Evolutionary conservation across 2,888 invertebrate species (phyloP).

Genomic region (Abscondita cerata): DNA sequence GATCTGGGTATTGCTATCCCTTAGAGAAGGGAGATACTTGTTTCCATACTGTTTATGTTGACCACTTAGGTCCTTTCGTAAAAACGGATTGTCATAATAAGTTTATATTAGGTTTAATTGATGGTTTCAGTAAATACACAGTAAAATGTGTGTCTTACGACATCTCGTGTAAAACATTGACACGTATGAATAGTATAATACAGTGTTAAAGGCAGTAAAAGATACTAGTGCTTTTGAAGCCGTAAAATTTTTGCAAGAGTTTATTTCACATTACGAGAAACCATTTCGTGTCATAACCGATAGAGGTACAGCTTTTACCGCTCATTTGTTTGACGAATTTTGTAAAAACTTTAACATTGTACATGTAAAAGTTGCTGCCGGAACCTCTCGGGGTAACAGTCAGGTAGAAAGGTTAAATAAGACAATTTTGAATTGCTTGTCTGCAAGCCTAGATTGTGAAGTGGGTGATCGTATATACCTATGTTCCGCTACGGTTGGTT

Average conservation of each 20-base stretch:
- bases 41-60: constrained; percentile 54
- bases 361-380: constrained; percentile 29
- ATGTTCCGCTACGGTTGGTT: no score
- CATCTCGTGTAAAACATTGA: no score
- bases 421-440: no score
- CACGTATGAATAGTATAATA: no score
- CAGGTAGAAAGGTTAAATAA: no score
- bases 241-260: constrained; percentile 15
- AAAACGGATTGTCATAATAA: constrained; percentile 45
- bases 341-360: constrained; percentile 17
- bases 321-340: constrained; percentile 17
- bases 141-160: no score
- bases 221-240: constrained; percentile 8
- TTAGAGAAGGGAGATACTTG: constrained; percentile 52
- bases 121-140: constrained; percentile 43
- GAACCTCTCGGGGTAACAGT: no score
- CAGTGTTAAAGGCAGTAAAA: constrained; percentile 16
- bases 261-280: constrained; percentile 22
- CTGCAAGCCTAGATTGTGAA: no score
- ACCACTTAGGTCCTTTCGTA: constrained; percentile 55
- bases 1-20: constrained; percentile 42
- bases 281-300: constrained; percentile 28
- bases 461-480: no score
- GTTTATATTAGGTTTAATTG: constrained; percentile 49
- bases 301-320: constrained; percentile 24